Conservation (phyloP, 2,797 vertebrate genomes). For the Valencia hispanica region DNA sequence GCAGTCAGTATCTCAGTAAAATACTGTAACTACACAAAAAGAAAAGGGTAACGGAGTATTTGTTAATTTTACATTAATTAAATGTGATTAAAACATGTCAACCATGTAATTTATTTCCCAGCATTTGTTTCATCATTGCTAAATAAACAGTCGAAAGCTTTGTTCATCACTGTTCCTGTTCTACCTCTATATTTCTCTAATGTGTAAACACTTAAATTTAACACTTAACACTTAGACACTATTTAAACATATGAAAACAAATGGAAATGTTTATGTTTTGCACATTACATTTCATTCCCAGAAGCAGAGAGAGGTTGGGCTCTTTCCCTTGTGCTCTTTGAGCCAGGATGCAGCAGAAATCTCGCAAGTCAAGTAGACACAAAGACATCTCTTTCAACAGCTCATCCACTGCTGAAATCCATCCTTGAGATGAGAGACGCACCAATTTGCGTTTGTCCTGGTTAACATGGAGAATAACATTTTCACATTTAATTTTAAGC, state of each 20-base stretch:
- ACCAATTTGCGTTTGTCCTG: conserved; percentile 75
- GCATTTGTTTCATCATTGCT: not conserved
- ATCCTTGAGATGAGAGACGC: conserved; percentile 40
- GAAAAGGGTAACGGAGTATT: not conserved
- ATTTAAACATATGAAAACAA: not conserved
- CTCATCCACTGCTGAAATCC: conserved; percentile 76
- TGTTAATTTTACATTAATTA: not conserved
- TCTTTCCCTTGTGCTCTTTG: conserved; percentile 94
- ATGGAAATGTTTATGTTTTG: not conserved
- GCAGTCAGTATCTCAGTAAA: not conserved
- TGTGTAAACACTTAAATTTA: not conserved
- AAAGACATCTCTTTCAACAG: conserved; percentile 95
- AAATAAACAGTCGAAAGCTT: not conserved
- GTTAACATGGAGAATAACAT: conserved; percentile 64
- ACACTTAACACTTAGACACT: not conserved
- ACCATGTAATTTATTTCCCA: not conserved
- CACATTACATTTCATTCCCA: conserved; percentile 91
- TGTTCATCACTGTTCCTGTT: not conserved
- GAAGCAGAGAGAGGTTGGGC: conserved; percentile 92
- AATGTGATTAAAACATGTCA: not conserved
- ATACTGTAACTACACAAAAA: not conserved
- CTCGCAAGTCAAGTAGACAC: conserved; percentile 92
- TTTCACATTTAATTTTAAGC: not conserved
- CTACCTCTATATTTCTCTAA: not conserved
- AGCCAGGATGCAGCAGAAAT: conserved; percentile 91